Conservation (phyloP, 2,113 vertebrate species). For the Poeciliopsis prolifica region DNA sequence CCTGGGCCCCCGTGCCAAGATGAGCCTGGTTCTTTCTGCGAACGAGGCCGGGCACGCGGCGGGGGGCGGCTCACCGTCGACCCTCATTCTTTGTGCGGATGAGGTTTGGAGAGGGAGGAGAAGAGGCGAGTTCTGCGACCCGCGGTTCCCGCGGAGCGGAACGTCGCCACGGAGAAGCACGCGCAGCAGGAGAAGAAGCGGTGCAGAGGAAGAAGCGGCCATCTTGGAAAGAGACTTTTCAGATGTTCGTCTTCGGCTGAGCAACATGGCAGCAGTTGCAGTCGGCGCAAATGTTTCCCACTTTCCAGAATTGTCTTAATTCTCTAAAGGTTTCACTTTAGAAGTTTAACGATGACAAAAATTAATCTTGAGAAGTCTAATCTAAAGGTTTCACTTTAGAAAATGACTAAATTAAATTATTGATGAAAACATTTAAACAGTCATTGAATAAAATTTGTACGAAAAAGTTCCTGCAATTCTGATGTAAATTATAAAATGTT, state of each 20-base stretch:
- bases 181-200: constrained; percentile 82
- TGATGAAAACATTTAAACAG: constrained; percentile 11
- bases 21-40: constrained; percentile 81
- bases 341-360: constrained; percentile 63
- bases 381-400: constrained; percentile 81
- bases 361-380: constrained; percentile 49
- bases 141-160: constrained; percentile 62
- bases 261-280: constrained; percentile 71
- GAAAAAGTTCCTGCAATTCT: not conserved
- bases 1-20: constrained; percentile 80
- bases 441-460: not conserved
- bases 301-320: constrained; percentile 78
- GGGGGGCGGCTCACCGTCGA: constrained; percentile 73
- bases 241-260: constrained; percentile 66
- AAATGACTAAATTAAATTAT: constrained; percentile 27
- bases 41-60: constrained; percentile 79
- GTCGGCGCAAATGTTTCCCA: constrained; percentile 68
- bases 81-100: constrained; percentile 87
- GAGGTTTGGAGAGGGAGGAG: constrained; percentile 85
- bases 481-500: not conserved
- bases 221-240: constrained; percentile 76
- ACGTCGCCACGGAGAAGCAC: constrained; percentile 72
- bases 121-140: constrained; percentile 79
- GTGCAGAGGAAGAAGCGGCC: constrained; percentile 78
- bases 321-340: constrained; percentile 83